A percentile compares a stretch with the other conserved stretches of the same genome.
Evolutionary conservation across 2,888 invertebrate genomes (phyloP).

Genomic region (Lasioglossum vierecki): DNA sequence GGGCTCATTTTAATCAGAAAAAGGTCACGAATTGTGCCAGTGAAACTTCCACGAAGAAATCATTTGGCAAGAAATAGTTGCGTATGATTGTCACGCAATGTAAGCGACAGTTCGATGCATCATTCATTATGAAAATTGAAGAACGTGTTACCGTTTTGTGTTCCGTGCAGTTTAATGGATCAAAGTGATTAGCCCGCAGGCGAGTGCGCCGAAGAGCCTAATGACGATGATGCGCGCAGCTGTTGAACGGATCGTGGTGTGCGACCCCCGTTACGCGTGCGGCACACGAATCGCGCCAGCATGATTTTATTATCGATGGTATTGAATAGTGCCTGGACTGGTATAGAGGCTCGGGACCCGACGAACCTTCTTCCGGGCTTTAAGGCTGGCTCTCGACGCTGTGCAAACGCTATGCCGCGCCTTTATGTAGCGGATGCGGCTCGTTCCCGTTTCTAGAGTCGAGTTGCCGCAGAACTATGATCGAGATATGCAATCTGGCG

Average conservation of each 20-base stretch:
- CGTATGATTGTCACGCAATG: fast-evolving
- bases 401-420: constrained; percentile 69
- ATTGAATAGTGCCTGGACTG: constrained; percentile 61
- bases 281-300: constrained; percentile 49
- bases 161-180: constrained; percentile 6
- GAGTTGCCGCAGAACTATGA: constrained; percentile 70
- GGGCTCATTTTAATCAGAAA: background rate
- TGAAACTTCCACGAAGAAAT: background rate
- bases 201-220: constrained; percentile 43
- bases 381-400: constrained; percentile 66
- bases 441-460: constrained; percentile 79
- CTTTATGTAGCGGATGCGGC: constrained; percentile 76
- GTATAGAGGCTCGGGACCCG: constrained; percentile 52
- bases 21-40: background rate
- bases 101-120: background rate
- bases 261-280: constrained; percentile 45
- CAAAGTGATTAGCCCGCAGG: constrained; percentile 45
- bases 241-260: constrained; percentile 26
- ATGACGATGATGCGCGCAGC: constrained; percentile 59
- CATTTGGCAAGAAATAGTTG: background rate
- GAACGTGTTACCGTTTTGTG: background rate
- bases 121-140: background rate
- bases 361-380: constrained; percentile 73
- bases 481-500: constrained; percentile 69
- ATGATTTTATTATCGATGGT: constrained; percentile 71